Percentiles rank a stretch among this genome's conserved stretches.
These are phyloP conservation scores for Rhineura floridana DNA, from an alignment of 2,113 vertebrate genomes.

Conservation along the genomic window DNA sequence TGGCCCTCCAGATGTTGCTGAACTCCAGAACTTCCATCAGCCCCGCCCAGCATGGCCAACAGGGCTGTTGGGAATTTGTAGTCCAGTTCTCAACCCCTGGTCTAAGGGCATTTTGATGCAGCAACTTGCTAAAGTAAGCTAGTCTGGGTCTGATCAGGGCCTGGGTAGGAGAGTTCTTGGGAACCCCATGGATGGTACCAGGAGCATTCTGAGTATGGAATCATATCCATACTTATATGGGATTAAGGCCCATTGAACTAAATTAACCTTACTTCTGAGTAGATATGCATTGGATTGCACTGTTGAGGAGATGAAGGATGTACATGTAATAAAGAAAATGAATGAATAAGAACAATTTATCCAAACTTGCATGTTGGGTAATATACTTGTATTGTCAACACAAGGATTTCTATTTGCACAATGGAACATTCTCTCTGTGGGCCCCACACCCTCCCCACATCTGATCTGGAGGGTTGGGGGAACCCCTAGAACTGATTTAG, in stretches of 20 bases:
- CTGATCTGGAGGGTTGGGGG: too few relatives aligned
- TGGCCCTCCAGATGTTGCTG: too few relatives aligned
- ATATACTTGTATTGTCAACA: too few relatives aligned
- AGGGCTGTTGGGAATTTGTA: too few relatives aligned
- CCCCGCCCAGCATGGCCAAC: too few relatives aligned
- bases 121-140: not conserved
- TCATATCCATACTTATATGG: not conserved
- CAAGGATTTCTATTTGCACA: too few relatives aligned
- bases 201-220: not conserved
- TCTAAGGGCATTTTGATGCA: not conserved
- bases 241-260: not conserved
- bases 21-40: too few relatives aligned
- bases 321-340: not conserved
- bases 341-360: not conserved
- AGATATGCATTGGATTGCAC: not conserved
- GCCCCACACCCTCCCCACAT: too few relatives aligned
- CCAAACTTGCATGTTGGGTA: not conserved
- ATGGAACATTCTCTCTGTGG: too few relatives aligned
- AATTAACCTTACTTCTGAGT: not conserved
- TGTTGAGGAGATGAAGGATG: not conserved
- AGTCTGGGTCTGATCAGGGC: not conserved
- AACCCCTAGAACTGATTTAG: too few relatives aligned
- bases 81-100: too few relatives aligned
- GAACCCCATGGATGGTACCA: not conserved
- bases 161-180: not conserved